Conservation (phyloP, 2,113 vertebrate species). For the Cephalopholis sonnerati region DNA sequence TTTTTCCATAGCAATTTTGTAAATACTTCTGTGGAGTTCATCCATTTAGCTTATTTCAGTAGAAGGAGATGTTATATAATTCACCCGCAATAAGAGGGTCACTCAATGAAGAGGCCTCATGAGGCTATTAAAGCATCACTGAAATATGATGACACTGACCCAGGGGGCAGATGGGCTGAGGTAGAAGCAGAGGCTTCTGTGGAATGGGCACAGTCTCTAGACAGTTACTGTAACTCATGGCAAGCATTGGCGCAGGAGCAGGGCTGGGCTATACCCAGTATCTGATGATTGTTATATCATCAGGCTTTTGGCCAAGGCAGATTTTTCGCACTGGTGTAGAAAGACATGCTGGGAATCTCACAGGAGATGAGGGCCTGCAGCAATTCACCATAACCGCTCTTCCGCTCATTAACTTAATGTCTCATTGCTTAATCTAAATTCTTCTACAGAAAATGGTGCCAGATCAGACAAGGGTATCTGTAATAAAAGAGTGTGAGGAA, state of each 20-base stretch:
- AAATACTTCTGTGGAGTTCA: background rate
- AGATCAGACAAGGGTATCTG: background rate
- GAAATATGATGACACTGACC: background rate
- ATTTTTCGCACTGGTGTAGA: background rate
- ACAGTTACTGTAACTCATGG: background rate
- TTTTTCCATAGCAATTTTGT: background rate
- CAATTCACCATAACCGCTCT: background rate
- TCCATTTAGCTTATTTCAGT: background rate
- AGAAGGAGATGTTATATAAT: background rate
- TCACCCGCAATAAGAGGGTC: no score
- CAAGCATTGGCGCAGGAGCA: background rate
- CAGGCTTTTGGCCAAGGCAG: background rate
- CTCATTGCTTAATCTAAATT: constrained; percentile 10
- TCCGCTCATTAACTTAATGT: background rate
- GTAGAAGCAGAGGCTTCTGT: background rate
- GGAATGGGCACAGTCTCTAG: background rate
- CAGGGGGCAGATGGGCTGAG: background rate
- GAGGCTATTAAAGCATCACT: background rate
- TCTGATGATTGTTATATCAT: background rate
- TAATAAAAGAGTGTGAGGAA: background rate
- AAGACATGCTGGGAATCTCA: constrained; percentile 5
- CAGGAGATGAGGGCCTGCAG: background rate
- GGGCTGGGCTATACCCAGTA: background rate
- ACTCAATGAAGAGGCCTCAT: background rate
- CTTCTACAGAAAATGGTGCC: background rate